Evolutionary conservation across 1,140 invertebrate genomes (phyloP).

Genomic region (Aphelenchoides fujianensis): DNA sequence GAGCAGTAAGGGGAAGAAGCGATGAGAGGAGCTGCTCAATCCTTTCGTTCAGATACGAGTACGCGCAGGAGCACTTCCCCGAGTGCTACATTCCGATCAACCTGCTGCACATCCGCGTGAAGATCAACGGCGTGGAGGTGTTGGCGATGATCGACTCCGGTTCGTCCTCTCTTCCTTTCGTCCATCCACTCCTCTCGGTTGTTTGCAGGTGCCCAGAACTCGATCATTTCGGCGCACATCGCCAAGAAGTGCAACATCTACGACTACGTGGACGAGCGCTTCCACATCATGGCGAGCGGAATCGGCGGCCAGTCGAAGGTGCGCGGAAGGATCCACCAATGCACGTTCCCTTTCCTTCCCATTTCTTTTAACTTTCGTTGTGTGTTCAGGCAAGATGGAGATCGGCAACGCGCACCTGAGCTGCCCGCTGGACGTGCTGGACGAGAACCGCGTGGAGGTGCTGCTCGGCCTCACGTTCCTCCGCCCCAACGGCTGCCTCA

Average conservation of each 20-base stretch:
- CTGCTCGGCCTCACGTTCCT: conserved; percentile 16
- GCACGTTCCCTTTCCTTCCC: background rate
- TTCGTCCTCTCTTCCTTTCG: background rate
- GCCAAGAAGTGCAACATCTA: conserved; percentile 18
- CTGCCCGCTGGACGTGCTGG: conserved; percentile 22
- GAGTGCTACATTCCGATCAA: conserved; percentile 14
- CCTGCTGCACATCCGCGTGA: conserved; percentile 21
- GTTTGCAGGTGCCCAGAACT: conserved; percentile 23
- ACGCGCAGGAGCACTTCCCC: conserved; percentile 22
- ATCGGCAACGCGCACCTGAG: background rate
- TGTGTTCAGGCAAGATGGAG: conserved; percentile 17
- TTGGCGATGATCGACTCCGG: conserved; percentile 25
- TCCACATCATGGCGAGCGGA: conserved; percentile 12
- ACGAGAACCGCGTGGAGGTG: conserved; percentile 16
- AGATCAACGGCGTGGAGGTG: conserved; percentile 26
- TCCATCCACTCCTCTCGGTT: background rate
- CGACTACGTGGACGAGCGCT: conserved; percentile 17
- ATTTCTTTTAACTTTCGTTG: conserved; percentile 16
- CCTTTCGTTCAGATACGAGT: conserved; percentile 12
- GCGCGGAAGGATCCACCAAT: conserved; percentile 17
- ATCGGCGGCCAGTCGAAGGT: conserved; percentile 14
- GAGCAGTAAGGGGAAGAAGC: background rate
- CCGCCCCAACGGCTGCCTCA: conserved; percentile 12
- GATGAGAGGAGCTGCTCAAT: too few species aligned
- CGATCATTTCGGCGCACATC: conserved; percentile 18